Base-by-base conservation (phyloP, 2,888 invertebrate species). In the Monoplex corrugatus region DNA sequence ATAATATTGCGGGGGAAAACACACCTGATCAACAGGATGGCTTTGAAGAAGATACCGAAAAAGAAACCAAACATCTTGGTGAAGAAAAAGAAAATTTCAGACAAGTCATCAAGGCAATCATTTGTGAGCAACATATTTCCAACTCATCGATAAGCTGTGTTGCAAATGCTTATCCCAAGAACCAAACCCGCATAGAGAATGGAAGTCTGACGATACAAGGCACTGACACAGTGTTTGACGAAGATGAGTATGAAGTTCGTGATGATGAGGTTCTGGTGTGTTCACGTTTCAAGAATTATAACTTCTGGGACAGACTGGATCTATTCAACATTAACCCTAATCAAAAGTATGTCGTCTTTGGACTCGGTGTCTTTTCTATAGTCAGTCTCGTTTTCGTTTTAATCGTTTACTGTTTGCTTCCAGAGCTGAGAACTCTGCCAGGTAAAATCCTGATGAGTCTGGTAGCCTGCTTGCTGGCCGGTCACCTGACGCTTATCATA, bases 361-460 rank as follows among this genome's bases (percentile, higher is more conserved):
- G n/a, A 1, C n/a, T 86, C 3, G 68, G 32, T 13, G 43, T 5
- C 28, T 2, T 86, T 35, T 86, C 86, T 50, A 43, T 86, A 16
- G 43, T 86, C 68, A 63, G 63, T 40, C 68, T 86, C 8, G 6
- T 68, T 19, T 68, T 86, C 23, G 86, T 86, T 16, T 32, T 86
- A n/a, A 19, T 5, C 8, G 23, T 68, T 35, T 86, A 86, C 86
- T 63, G 50, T 10, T 6, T 86, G 68, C 40, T 86, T 19, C 86
- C 86, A 43, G 86, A 86, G n/a, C n/a, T 86, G 43, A 63, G 68
- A 6, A 86, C 86, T 19, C 68, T 86, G 68, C 86, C 86, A 1
- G 86, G 86, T 3, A 86, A n/a, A 43, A 10, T 86, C n/a, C n/a
- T 44, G 19, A 43, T 40, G 57, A 32, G 68, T 19, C 43, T 68